Evolutionary conservation across 2,113 vertebrate genomes (phyloP).

Genomic region (Xiphias gladius): DNA sequence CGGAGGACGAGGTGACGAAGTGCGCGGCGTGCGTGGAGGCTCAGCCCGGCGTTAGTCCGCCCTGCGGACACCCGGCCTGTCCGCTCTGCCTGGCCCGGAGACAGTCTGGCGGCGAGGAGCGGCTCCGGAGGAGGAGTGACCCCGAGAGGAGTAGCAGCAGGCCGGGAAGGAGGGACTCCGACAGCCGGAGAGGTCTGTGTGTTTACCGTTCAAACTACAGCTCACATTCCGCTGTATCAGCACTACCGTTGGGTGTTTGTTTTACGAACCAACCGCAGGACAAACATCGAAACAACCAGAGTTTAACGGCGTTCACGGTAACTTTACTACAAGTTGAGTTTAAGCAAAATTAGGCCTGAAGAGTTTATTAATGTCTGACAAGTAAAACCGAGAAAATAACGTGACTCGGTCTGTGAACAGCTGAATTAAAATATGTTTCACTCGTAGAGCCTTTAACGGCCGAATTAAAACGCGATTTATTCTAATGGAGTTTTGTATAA

Average conservation of each 20-base stretch:
- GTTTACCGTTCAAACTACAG: background rate
- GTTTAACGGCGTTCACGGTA: background rate
- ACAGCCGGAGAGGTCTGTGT: constrained; percentile 74
- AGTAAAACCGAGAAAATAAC: background rate
- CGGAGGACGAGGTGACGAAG: constrained; percentile 59
- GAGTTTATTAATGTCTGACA: background rate
- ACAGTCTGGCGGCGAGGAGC: constrained; percentile 61
- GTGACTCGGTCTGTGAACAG: background rate
- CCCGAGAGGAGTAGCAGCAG: constrained; percentile 79
- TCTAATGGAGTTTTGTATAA: background rate
- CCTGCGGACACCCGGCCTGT: constrained; percentile 78
- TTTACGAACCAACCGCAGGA: background rate
- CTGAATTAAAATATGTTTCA: background rate
- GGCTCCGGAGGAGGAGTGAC: constrained; percentile 74
- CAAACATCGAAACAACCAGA: background rate
- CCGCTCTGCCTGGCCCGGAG: constrained; percentile 82
- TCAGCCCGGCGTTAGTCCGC: constrained; percentile 45
- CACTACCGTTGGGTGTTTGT: background rate
- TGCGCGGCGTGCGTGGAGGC: constrained; percentile 81
- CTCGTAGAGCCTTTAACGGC: background rate
- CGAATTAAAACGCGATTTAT: background rate
- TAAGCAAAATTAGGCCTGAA: constrained; percentile 2
- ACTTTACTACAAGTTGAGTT: background rate
- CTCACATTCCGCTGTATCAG: background rate
- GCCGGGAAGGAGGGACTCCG: constrained; percentile 68